phyloP scores from a whole-genome alignment of 2,113 vertebrate species.

The Cochlearius cochlearius region DNA sequence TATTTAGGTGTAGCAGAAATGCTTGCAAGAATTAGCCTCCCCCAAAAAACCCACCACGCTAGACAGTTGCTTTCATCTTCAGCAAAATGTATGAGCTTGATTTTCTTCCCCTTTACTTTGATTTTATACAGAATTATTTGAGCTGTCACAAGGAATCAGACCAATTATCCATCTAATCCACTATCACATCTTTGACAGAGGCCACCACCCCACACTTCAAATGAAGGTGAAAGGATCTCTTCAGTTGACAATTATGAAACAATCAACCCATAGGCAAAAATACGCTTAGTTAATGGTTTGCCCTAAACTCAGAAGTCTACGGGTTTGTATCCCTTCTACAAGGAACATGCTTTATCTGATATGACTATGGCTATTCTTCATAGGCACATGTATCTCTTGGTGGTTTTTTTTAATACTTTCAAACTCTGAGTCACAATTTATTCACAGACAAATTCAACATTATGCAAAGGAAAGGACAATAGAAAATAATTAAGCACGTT shows the following conservation, averaged over 20 bases:
- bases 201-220: slow-evolving; percentile 28
- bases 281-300: not conserved
- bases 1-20: not conserved
- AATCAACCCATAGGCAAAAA: slow-evolving; percentile 27
- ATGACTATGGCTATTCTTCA: not conserved
- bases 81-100: not conserved
- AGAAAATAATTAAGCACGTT: not conserved
- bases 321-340: not conserved
- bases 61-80: not conserved
- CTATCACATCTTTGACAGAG: slow-evolving; percentile 29
- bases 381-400: not conserved
- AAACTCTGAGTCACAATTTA: not conserved
- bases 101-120: not conserved
- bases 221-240: slow-evolving; percentile 14
- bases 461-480: not conserved
- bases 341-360: not conserved
- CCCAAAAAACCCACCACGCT: not conserved
- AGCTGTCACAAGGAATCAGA: slow-evolving; percentile 40
- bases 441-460: not conserved
- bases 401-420: not conserved
- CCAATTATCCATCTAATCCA: not conserved
- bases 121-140: not conserved
- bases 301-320: not conserved
- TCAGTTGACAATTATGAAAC: slow-evolving; percentile 33
- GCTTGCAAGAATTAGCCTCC: not conserved